phyloP scores from a whole-genome alignment of 1,140 invertebrate species.

The Trachymyrmex septentrionalis region DNA sequence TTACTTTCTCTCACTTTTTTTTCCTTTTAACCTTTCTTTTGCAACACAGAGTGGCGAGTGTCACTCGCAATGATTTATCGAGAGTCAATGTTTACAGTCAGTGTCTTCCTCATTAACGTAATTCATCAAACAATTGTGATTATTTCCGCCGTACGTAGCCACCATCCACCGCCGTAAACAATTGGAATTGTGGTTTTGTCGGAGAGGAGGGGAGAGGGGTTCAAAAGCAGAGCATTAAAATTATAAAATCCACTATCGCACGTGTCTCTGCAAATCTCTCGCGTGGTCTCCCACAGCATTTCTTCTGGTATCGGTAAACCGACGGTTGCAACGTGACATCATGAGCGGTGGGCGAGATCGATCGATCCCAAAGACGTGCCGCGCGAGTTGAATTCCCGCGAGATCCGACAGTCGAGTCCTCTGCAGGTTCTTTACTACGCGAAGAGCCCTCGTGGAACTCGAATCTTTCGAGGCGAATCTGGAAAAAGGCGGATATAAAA shows the following conservation, averaged over 20 bases:
- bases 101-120: not conserved
- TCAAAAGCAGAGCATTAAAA: not conserved
- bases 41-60: too few relatives aligned
- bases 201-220: too few relatives aligned
- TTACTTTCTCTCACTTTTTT: not conserved
- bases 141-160: not conserved
- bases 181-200: not conserved
- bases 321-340: conserved; percentile 47
- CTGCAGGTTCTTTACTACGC: not conserved
- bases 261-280: conserved; percentile 6
- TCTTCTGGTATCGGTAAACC: conserved; percentile 45
- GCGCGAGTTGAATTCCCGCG: conserved; percentile 46
- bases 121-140: not conserved
- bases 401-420: conserved; percentile 26
- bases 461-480: conserved; percentile 23
- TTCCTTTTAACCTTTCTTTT: conserved; percentile 1
- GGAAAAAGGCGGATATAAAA: conserved; percentile 17
- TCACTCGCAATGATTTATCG: not conserved
- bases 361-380: conserved; percentile 49
- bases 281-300: not conserved
- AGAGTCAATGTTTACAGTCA: not conserved
- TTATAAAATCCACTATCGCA: conserved; percentile 2
- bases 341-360: conserved; percentile 37
- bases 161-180: not conserved
- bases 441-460: conserved; percentile 13